A percentile compares a stretch with the other conserved stretches of the same genome.
Evolutionary conservation across 1,140 invertebrate species (phyloP).

Genomic region (Pectinophora gossypiella): DNA sequence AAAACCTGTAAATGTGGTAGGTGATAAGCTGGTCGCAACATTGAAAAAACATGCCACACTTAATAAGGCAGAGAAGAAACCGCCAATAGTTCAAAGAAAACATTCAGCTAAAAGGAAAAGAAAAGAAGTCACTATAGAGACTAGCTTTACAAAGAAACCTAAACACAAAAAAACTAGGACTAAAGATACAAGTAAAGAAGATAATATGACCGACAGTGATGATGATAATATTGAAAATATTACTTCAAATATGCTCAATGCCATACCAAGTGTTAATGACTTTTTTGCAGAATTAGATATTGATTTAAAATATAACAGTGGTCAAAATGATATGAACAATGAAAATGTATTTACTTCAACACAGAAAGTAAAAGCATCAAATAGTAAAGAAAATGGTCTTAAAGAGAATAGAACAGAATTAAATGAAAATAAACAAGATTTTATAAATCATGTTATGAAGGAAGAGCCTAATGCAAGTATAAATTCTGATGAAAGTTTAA

Average conservation of each 20-base stretch:
- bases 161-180: slow-evolving; percentile 23
- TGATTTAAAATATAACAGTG: slow-evolving; percentile 39
- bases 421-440: too few relatives aligned
- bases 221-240: slow-evolving; percentile 31
- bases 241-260: slow-evolving; percentile 38
- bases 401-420: too few relatives aligned
- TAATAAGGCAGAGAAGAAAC: slow-evolving; percentile 44
- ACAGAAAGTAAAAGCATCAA: not conserved
- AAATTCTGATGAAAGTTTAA: too few relatives aligned
- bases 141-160: slow-evolving; percentile 23
- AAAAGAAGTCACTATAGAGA: slow-evolving; percentile 44
- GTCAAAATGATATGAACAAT: not conserved
- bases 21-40: slow-evolving; percentile 48
- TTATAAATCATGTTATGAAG: too few relatives aligned
- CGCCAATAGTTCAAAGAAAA: slow-evolving; percentile 33
- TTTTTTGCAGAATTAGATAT: slow-evolving; percentile 50
- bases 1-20: slow-evolving; percentile 15
- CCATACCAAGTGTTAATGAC: slow-evolving; percentile 67
- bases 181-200: slow-evolving; percentile 14
- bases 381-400: slow-evolving; percentile 10
- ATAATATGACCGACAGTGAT: slow-evolving; percentile 11
- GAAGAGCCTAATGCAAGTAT: too few relatives aligned
- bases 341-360: not conserved
- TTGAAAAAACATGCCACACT: slow-evolving; percentile 62
- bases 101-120: slow-evolving; percentile 42